These are phyloP conservation scores for Odontothrips loti DNA, from an alignment of 2,888 invertebrate species.

Conservation along the genomic window DNA sequence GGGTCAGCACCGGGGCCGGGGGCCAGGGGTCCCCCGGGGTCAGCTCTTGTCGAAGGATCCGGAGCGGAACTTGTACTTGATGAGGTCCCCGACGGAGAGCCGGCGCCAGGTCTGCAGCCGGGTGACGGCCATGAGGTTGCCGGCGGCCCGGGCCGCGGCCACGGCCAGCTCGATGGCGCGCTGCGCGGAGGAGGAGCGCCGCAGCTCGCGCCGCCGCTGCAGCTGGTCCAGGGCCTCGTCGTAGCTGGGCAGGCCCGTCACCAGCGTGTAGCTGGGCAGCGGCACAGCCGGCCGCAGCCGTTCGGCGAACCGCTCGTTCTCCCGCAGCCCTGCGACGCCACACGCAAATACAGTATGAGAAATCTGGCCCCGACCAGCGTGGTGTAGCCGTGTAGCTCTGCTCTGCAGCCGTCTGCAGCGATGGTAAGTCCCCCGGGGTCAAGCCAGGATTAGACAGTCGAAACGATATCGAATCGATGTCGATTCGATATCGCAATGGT, in stretches of 20 bases:
- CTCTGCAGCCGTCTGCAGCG: too few relatives aligned
- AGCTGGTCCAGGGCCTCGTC: conserved; percentile 60
- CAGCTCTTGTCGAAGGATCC: background rate
- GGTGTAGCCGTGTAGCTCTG: too few relatives aligned
- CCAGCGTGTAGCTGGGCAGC: conserved; percentile 59
- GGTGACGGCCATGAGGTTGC: conserved; percentile 5
- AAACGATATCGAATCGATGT: too few relatives aligned
- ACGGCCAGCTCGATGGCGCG: conserved; percentile 12
- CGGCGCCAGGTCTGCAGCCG: background rate
- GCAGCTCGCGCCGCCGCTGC: conserved; percentile 44
- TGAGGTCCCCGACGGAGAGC: background rate
- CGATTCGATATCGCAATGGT: too few relatives aligned
- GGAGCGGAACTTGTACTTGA: background rate
- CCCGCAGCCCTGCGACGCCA: conserved; percentile 24
- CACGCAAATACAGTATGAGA: background rate
- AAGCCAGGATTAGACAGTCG: too few relatives aligned
- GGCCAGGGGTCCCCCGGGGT: background rate
- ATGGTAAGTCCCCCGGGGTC: too few relatives aligned
- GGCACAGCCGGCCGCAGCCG: conserved; percentile 46
- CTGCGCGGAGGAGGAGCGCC: conserved; percentile 19
- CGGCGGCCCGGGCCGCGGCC: background rate
- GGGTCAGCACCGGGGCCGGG: background rate
- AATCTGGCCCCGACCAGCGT: too few relatives aligned
- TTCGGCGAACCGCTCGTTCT: background rate
- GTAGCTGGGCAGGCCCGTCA: conserved; percentile 61